Conservation (phyloP, 2,113 vertebrate genomes). For the Nanorana parkeri region DNA sequence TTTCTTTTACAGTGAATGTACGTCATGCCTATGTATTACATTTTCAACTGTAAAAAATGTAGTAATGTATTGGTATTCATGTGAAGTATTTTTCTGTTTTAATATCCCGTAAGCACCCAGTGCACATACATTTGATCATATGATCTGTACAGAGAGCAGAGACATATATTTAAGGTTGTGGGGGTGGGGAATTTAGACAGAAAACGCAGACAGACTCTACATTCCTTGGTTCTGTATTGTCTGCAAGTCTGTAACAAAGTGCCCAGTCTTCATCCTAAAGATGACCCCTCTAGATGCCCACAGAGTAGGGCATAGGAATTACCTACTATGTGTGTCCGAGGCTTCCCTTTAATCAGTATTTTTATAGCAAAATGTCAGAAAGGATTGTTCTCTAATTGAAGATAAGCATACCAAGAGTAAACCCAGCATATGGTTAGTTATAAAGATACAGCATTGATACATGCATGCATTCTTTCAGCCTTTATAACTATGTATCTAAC, state of each 20-base stretch:
- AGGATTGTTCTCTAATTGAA: too few species aligned
- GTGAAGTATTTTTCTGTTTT: not conserved
- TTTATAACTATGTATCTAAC: constrained; percentile 21
- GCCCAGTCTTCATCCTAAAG: not conserved
- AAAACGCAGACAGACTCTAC: constrained; percentile 25
- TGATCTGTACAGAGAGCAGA: not conserved
- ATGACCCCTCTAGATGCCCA: not conserved
- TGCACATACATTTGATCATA: not conserved
- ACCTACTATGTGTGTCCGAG: not conserved
- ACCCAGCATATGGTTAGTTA: too few species aligned
- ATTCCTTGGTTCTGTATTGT: constrained; percentile 26
- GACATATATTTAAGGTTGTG: not conserved
- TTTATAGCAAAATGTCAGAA: not conserved
- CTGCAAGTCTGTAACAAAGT: constrained; percentile 4
- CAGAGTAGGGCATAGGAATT: not conserved
- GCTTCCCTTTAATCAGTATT: not conserved
- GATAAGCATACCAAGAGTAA: too few species aligned
- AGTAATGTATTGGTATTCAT: not conserved
- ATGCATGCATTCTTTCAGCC: not conserved
- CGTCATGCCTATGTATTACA: too few species aligned
- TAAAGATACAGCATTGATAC: too few species aligned
- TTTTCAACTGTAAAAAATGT: too few species aligned
- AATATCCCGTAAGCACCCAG: too few species aligned
- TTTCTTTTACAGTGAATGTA: too few species aligned
- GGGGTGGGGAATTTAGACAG: constrained; percentile 6